Evolutionary conservation across 64 coral and sea anemone genomes (phyloP).

Genomic region (Stichodactyla mertensii): DNA sequence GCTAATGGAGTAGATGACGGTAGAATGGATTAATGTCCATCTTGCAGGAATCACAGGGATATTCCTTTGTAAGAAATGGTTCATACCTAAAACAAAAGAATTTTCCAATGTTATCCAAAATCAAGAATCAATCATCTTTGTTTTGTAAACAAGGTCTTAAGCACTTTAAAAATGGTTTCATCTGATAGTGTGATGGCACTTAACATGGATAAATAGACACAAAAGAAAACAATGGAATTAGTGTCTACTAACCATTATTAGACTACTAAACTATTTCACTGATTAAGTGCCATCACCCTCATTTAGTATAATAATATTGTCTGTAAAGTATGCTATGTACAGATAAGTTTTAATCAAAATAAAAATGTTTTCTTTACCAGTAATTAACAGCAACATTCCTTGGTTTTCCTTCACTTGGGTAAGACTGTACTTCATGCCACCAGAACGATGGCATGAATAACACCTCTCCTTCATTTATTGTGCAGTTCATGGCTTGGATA

Average conservation of each 20-base stretch:
- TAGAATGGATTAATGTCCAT: slow-evolving; percentile 61
- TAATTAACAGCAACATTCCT: slow-evolving; percentile 84
- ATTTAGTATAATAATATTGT: too few relatives aligned
- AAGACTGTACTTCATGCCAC: slow-evolving; percentile 78
- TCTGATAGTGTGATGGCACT: too few relatives aligned
- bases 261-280: too few relatives aligned
- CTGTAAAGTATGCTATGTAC: too few relatives aligned
- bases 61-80: slow-evolving; percentile 77
- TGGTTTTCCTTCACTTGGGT: slow-evolving; percentile 29
- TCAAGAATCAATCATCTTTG: too few relatives aligned
- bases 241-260: too few relatives aligned
- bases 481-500: slow-evolving; percentile 55
- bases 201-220: too few relatives aligned
- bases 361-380: slow-evolving; percentile 33
- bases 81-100: slow-evolving; percentile 60
- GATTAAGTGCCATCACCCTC: too few relatives aligned
- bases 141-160: too few relatives aligned
- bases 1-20: slow-evolving; percentile 34
- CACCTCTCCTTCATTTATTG: slow-evolving; percentile 71
- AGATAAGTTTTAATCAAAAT: too few relatives aligned
- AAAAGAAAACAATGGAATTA: too few relatives aligned
- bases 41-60: slow-evolving; percentile 61
- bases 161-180: too few relatives aligned
- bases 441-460: slow-evolving; percentile 77
- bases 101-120: neutral